Conservation (phyloP, 2,113 vertebrate genomes). For the Notarius lentiginosus region DNA sequence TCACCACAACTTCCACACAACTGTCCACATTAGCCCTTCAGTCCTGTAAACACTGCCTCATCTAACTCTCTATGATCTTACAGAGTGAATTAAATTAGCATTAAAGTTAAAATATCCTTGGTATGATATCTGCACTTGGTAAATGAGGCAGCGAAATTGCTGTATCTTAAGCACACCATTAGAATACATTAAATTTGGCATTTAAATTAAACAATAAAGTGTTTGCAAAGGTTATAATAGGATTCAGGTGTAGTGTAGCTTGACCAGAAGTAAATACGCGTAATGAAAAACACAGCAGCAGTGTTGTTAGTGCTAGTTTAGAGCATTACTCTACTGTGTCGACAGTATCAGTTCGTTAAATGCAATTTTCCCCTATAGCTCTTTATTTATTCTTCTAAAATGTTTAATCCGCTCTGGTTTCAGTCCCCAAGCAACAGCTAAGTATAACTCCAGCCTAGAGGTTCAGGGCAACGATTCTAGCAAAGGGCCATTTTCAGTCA, state of each 20-base stretch:
- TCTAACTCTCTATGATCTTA: background rate
- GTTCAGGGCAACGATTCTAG: constrained; percentile 29
- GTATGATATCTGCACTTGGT: background rate
- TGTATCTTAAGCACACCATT: background rate
- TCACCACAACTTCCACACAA: background rate
- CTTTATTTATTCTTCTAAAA: constrained; percentile 5
- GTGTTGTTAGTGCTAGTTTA: background rate
- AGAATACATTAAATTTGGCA: background rate
- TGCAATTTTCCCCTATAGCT: background rate
- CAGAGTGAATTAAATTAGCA: background rate
- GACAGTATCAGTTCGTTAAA: background rate
- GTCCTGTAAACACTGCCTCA: background rate
- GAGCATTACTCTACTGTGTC: background rate
- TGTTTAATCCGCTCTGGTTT: constrained; percentile 15
- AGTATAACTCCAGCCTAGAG: constrained; percentile 23
- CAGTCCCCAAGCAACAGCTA: background rate
- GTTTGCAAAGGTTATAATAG: background rate
- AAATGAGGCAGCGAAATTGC: background rate
- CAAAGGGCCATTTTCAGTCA: constrained; percentile 13
- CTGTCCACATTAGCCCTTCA: background rate
- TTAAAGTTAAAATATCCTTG: background rate
- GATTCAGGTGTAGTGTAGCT: background rate
- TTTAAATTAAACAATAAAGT: background rate
- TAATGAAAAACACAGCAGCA: constrained; percentile 2
- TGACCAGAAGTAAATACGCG: background rate